Base-by-base conservation (phyloP, 1,140 invertebrate species). In the Babylonia areolata region DNA sequence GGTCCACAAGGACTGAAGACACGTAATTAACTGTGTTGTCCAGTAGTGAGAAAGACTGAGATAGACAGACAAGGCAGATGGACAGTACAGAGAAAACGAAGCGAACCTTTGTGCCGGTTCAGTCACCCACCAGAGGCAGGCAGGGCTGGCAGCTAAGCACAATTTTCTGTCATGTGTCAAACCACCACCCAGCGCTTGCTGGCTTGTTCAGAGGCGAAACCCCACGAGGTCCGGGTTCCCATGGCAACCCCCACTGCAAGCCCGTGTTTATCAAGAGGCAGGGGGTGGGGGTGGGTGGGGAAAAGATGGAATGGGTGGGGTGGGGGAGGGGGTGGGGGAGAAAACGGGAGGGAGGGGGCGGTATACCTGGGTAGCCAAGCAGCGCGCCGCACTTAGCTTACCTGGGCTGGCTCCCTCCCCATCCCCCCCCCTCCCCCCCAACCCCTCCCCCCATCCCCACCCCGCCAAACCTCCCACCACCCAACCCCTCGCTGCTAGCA, bases 151-250 rank as follows among this genome's bases (percentile, higher is more conserved):
- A 79, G 39, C 77, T 35, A 35, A 1, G 77, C 77, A 69, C 81
- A 82, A 82, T 82, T 82, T 82, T 82, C 81, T 82, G 81, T 82
- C 81, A 82, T 82, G 81, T 82, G 81, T 82, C 81, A 69, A 69
- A 6, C 9, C 9, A 28, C 81, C 58, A 82, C 81, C 81, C 81
- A 82, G 81, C 46, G 58, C 33, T 31, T 28, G 31, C 54, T n/a
- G n/a, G n/a, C 54, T 58, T 71, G 33, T 82, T 69, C 77, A 79
- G n/a, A n/a, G 77, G 9, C 78, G 0, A n/a, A 33, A 71, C 81
- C 85, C 81, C 85, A 81, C 17, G 81, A 42, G 85, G 73, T 51
- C 81, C 5, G n/a, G 64, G 85, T 86, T 81, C 37, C 85, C 81
- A 83, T 86, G 81, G 85, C 80, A 86, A 86, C 85, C 39, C 46